Evolutionary conservation across 2,113 vertebrate genomes (phyloP), one percentile per base, ranked within the genome.

Genomic region (Mastomys coucha): DNA sequence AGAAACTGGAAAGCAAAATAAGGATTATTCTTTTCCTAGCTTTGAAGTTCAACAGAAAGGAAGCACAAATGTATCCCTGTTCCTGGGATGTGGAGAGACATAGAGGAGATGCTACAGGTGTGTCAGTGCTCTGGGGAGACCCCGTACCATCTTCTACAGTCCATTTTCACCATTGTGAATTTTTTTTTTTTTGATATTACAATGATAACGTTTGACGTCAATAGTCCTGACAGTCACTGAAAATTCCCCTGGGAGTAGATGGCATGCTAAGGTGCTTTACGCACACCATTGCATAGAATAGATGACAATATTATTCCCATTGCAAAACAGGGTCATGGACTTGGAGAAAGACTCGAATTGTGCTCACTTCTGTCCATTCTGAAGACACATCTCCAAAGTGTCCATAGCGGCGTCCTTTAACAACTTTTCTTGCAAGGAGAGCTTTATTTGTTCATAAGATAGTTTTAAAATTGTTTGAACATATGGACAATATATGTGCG

Each of bases 401-500:
- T 91, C 84, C 53, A 56, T 72, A 56, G 0, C 69, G 72, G 42
- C 39, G 85, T 85, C 82, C 86, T 92, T 76, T 45, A 65, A 70
- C 53, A 94, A 97, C 88, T 97, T 97, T 93, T 78, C 92, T 56
- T 91, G 82, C 77, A 91, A 96, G 92, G 95, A 96, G 85, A 93
- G 76, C 93, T 92, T 96, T 96, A 97, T 96, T 96, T 96, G 97
- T 96, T 98, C 97, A 88, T 93, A 93, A 65, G 94, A 97, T 65
- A 95, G 92, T 97, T 98, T 91, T 89, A 96, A 97, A 97, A 95
- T 94, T 97, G 96, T 96, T 97, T 95, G 92, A 97, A 94, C 97
- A 98, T 97, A 97, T 97, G 97, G 97, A 95, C 95, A 95, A 97
- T 97, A 98, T 97, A 97, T 97, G 95, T 96, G 97, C 94, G 89